A percentile compares a stretch with the other conserved stretches of the same genome.
phyloP scores from a whole-genome alignment of 1,140 invertebrate species.

The Ceratoteleas bidentatus region DNA sequence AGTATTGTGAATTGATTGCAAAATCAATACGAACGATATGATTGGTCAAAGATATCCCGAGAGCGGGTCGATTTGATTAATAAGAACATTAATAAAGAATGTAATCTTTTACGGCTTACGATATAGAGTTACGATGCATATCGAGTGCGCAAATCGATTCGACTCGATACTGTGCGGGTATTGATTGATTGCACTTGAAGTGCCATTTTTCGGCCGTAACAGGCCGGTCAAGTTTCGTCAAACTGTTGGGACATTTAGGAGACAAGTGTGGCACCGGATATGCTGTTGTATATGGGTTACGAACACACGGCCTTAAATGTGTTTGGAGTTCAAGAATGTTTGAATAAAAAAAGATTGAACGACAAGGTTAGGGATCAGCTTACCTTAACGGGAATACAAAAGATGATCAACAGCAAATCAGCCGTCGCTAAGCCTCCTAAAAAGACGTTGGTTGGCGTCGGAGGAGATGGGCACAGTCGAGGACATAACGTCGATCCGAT shows the following conservation, averaged over 20 bases:
- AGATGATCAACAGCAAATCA: constrained; percentile 86
- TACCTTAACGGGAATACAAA: constrained; percentile 90
- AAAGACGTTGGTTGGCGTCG: constrained; percentile 86
- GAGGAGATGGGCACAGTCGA: constrained; percentile 82
- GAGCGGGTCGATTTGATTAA: constrained; percentile 16
- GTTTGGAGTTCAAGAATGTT: not conserved
- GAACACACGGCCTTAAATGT: not conserved
- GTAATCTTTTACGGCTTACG: constrained; percentile 10
- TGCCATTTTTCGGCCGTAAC: too few relatives aligned
- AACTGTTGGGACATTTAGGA: too few relatives aligned
- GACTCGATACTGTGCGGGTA: not conserved
- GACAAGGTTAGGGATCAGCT: constrained; percentile 50
- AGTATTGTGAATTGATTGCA: constrained; percentile 17
- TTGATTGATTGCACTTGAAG: not conserved
- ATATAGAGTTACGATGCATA: not conserved
- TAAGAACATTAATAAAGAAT: constrained; percentile 8
- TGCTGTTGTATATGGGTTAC: not conserved
- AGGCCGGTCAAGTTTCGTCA: too few relatives aligned
- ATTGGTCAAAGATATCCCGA: constrained; percentile 17
- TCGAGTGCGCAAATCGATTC: not conserved
- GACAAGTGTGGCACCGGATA: too few relatives aligned
- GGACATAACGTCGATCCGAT: constrained; percentile 82
- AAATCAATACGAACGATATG: constrained; percentile 27
- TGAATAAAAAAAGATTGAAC: too few relatives aligned
- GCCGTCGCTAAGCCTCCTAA: constrained; percentile 86